phyloP scores from a whole-genome alignment of 2,888 invertebrate genomes.

The Spatulosminthurus flaviceps region DNA sequence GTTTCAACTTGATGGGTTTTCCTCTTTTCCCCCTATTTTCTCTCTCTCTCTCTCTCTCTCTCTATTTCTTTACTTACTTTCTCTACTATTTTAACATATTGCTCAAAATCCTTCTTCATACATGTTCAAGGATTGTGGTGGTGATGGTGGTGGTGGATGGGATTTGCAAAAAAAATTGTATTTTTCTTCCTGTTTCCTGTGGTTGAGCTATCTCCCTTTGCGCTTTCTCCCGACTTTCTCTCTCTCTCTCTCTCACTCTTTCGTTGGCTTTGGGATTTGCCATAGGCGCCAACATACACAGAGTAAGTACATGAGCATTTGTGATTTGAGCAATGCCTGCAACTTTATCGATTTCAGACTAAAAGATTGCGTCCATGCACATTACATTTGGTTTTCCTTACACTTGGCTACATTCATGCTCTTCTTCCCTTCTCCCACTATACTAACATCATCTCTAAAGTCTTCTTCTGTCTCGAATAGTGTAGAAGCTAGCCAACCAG shows the following conservation, averaged over 20 bases:
- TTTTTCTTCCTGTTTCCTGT: conserved; percentile 28
- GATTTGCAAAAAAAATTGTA: conserved; percentile 22
- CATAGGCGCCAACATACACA: conserved; percentile 1
- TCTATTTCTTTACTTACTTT: not conserved
- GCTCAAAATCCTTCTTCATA: too few species aligned
- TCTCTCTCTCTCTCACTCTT: not conserved
- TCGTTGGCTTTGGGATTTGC: conserved; percentile 4
- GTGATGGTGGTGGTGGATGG: not conserved
- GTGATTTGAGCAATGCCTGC: conserved; percentile 42
- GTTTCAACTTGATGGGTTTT: not conserved
- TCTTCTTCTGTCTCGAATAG: not conserved
- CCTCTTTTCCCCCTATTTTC: not conserved
- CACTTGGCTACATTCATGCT: conserved; percentile 22
- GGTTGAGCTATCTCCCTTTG: conserved; percentile 15
- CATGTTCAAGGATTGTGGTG: too few species aligned
- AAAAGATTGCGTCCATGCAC: conserved; percentile 33
- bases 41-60: not conserved
- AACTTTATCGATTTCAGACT: conserved; percentile 43
- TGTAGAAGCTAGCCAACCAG: not conserved
- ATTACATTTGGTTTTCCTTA: conserved; percentile 29
- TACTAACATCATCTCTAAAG: not conserved
- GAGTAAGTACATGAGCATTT: conserved; percentile 34
- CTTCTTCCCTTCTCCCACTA: too few species aligned
- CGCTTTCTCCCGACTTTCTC: not conserved
- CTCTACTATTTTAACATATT: too few species aligned